Evolutionary conservation across 1,140 invertebrate species (phyloP).

Genomic region (Nixonia krombeini): DNA sequence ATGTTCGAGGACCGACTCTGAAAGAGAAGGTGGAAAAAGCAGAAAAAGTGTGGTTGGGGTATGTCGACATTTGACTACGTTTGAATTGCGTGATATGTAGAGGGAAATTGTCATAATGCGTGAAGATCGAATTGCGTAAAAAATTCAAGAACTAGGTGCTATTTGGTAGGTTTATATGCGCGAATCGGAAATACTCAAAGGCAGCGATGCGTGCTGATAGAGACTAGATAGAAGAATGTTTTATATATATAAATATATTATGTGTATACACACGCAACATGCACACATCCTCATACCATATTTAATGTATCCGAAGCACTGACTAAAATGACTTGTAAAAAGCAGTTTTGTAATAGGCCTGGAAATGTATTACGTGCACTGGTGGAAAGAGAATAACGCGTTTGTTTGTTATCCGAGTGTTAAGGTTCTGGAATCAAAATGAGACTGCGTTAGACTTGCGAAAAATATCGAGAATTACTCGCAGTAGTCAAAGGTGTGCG

Average conservation of each 20-base stretch:
- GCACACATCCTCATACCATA: constrained; percentile 7
- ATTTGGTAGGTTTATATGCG: constrained; percentile 34
- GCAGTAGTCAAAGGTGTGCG: too few species aligned
- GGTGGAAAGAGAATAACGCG: constrained; percentile 4
- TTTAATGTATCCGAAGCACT: constrained; percentile 26
- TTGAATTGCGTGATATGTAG: constrained; percentile 13
- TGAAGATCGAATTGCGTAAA: constrained; percentile 23
- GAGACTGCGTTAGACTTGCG: background rate
- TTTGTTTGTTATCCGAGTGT: constrained; percentile 8
- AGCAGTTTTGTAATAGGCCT: constrained; percentile 14
- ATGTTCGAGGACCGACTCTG: too few species aligned
- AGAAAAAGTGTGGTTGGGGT: background rate
- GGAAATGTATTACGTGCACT: constrained; percentile 16
- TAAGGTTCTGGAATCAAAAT: constrained; percentile 8
- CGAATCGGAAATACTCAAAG: constrained; percentile 29
- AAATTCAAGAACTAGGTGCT: constrained; percentile 41
- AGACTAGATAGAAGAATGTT: constrained; percentile 46
- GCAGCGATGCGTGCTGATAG: constrained; percentile 28
- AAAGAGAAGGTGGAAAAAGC: background rate
- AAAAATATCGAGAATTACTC: too few species aligned
- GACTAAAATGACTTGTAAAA: constrained; percentile 16
- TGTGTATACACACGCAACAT: constrained; percentile 25
- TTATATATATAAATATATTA: constrained; percentile 38
- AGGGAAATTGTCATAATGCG: constrained; percentile 10
- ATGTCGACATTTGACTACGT: constrained; percentile 1